phyloP scores from a whole-genome alignment of 2,888 invertebrate species.

The Morpho deidamia region DNA sequence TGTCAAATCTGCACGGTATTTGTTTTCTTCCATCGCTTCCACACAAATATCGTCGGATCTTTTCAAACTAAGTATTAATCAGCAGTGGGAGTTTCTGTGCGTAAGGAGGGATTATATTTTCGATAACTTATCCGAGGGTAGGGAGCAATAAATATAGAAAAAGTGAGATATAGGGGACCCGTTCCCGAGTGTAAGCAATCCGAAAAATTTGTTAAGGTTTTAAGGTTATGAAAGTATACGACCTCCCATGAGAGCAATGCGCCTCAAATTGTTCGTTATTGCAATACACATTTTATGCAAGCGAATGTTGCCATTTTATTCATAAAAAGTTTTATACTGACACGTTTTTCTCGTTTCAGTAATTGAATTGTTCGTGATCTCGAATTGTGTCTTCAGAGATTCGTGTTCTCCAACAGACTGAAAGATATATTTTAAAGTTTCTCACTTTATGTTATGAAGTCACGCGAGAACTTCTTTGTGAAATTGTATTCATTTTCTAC shows the following conservation, averaged over 20 bases:
- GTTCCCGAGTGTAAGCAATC: slow-evolving; percentile 54
- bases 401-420: slow-evolving; percentile 6
- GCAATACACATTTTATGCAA: slow-evolving; percentile 21
- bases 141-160: slow-evolving; percentile 68
- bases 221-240: slow-evolving; percentile 48
- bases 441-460: slow-evolving; percentile 11
- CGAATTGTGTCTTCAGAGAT: slow-evolving; percentile 9
- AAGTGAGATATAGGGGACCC: slow-evolving; percentile 50
- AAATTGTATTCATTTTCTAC: not conserved
- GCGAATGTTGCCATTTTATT: slow-evolving; percentile 24
- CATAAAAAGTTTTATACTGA: slow-evolving; percentile 15
- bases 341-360: slow-evolving; percentile 4
- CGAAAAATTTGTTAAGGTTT: slow-evolving; percentile 75
- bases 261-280: slow-evolving; percentile 32
- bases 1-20: not conserved
- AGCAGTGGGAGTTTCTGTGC: slow-evolving; percentile 67
- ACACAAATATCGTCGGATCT: slow-evolving; percentile 37
- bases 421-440: slow-evolving; percentile 5
- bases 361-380: slow-evolving; percentile 13
- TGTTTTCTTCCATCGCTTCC: slow-evolving; percentile 32
- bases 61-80: slow-evolving; percentile 70
- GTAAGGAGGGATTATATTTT: slow-evolving; percentile 75
- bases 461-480: slow-evolving; percentile 2
- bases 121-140: slow-evolving; percentile 72
- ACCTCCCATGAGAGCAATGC: slow-evolving; percentile 57